Conservation (phyloP, 1,140 invertebrate genomes). For the Neodiprion fabricii region DNA sequence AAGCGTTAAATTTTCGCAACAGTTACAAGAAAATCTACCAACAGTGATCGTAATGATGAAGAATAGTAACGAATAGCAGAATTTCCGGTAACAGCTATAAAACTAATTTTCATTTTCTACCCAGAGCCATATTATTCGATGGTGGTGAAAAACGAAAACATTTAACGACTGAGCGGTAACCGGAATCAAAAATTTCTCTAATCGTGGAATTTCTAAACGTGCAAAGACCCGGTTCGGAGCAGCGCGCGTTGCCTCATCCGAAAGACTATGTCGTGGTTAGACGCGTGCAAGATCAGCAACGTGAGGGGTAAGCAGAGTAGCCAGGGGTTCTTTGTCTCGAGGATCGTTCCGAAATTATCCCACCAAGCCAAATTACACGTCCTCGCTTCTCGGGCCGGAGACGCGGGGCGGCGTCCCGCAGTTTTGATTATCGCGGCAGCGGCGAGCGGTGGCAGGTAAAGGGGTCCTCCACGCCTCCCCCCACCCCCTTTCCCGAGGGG, state of each 20-base stretch:
- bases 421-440: slow-evolving; percentile 9
- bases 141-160: too few relatives aligned
- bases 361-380: neutral
- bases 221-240: neutral
- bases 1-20: too few relatives aligned
- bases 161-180: neutral
- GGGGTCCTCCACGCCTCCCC: neutral
- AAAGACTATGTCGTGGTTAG: neutral
- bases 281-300: neutral
- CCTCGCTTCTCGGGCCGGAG: neutral
- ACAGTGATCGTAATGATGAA: too few relatives aligned
- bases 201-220: neutral
- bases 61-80: neutral
- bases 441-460: slow-evolving; percentile 3
- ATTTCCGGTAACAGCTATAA: too few relatives aligned
- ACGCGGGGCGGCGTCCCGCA: neutral
- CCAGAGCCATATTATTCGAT: too few relatives aligned
- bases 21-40: too few relatives aligned
- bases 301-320: neutral
- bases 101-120: neutral
- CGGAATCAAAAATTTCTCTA: neutral
- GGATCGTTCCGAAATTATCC: neutral
- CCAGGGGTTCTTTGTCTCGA: neutral
- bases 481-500: neutral
- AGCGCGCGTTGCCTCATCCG: neutral